Base-by-base conservation (phyloP, 1,140 invertebrate species). In the Eulimnadia texana region DNA sequence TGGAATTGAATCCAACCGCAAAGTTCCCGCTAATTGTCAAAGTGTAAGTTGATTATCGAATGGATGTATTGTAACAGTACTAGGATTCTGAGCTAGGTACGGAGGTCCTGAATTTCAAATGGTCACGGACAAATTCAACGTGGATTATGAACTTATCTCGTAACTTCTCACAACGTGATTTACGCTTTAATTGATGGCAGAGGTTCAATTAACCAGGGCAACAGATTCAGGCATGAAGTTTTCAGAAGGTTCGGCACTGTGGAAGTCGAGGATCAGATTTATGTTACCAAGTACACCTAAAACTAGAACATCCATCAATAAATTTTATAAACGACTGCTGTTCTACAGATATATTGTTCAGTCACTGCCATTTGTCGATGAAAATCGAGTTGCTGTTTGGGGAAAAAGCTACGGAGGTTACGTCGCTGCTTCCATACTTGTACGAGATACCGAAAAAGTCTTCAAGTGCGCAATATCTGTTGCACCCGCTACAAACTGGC, bases 401-500 rank as follows among this genome's bases (percentile, higher is more conserved):
- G 93, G 91, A 68, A 83, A 82, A 80, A 84, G 82, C 54, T 96
- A 96, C 72, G 92, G 92, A 53, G 92, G 91, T 0, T 96, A 89
- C 70, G 84, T 84, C 58, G 81, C 86, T 0, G 81, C 82, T n/a
- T 82, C 86, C 71, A 82, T 81, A 1, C 70, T 92, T 42, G 83
- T 84, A 3, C 79, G 80, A 64, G 88, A 91, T 68, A 74, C 74
- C 13, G 72, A 80, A 1, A 74, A 78, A 58, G 72, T 89, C 57
- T 87, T 93, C 73, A 84, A 88, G 68, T 96, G 93, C 72, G 93
- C 88, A 16, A 85, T 93, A 49, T 88, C 91, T 10, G 86, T 92
- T 2, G 91, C 92, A 24, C 93, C 93, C 16, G 90, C 95, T 11
- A 93, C 91, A 6, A 90, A 90, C 67, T 97, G 91, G 90, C 75